Conservation (phyloP, 2,113 vertebrate genomes). For the Siniperca knerii region DNA sequence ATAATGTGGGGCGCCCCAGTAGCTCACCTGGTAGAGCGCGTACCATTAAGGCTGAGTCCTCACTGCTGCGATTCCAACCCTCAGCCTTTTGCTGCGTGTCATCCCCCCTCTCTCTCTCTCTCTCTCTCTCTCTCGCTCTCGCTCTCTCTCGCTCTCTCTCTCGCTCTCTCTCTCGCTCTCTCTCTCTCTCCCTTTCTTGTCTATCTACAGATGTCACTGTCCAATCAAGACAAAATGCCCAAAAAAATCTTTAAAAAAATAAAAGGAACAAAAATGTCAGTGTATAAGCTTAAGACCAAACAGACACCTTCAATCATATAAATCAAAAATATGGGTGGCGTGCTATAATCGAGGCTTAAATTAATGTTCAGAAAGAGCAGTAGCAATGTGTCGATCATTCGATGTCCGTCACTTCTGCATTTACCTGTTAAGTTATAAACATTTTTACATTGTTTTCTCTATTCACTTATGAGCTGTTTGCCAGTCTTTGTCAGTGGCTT, state of each 20-base stretch:
- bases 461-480: not conserved
- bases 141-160: no score
- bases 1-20: no score
- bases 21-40: no score
- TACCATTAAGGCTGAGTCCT: no score
- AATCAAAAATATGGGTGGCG: not conserved
- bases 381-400: not conserved
- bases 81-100: no score
- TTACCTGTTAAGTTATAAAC: not conserved
- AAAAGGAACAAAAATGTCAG: constrained; percentile 4
- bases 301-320: constrained; percentile 2
- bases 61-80: no score
- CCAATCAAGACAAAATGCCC: no score
- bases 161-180: no score
- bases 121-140: no score
- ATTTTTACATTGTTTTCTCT: not conserved
- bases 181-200: no score
- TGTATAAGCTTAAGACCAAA: constrained; percentile 5
- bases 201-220: not conserved
- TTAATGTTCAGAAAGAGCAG: not conserved
- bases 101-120: no score
- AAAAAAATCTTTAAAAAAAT: no score
- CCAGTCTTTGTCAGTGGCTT: not conserved
- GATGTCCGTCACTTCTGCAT: not conserved
- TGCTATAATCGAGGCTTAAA: not conserved